Evolutionary conservation across 2,888 invertebrate species (phyloP), one percentile per base, ranked within the genome.

Genomic region (Liopterus haemorrhoidalis): DNA sequence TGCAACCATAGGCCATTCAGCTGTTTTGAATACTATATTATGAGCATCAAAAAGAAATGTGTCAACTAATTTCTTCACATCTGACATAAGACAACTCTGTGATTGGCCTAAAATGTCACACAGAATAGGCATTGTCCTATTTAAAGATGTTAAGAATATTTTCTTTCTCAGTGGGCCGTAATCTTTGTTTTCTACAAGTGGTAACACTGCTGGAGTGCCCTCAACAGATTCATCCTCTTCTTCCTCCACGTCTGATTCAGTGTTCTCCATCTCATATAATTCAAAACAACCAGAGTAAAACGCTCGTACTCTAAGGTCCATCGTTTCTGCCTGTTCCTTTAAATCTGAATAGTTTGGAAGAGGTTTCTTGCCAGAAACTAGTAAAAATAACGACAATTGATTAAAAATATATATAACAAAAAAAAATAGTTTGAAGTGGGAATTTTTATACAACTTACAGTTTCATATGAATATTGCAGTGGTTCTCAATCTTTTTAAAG

Each of bases 21-120:
- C 67, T 1, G 82, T 81, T 62, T 80, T 82, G 57, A 85, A 82
- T 58, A 78, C 74, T 21, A 87, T 79, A 60, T 85, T 87, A 54
- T 79, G 71, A 1, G 84, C 77, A 54, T 76, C 76, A 35, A 86
- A 68, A 50, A 77, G 76, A 57, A 83, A 82, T 20, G 81, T 81
- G 51, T 73, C 75, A 0, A 82, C 73, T 38, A 84, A 66, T 35
- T 69, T 57, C 22, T 70, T 63, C 1, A 77, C 63, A 57, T 77
- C 74, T n/a, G 58, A 52, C 18, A 63, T 43, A 2, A 49, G 16
- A 20, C 37, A 37, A 47, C 31, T 37, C n/a, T 18, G 25, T 28
- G 21, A 24, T 35, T 21, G 41, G 35, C 45, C 19, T 32, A 50
- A 5, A 22, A 42, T 30, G 22, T 42, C 38, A 28, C 40, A 47